Percentiles rank a stretch among this genome's conserved stretches.
Evolutionary conservation across 2,113 vertebrate genomes (phyloP).

Genomic region (Numida meleagris): DNA sequence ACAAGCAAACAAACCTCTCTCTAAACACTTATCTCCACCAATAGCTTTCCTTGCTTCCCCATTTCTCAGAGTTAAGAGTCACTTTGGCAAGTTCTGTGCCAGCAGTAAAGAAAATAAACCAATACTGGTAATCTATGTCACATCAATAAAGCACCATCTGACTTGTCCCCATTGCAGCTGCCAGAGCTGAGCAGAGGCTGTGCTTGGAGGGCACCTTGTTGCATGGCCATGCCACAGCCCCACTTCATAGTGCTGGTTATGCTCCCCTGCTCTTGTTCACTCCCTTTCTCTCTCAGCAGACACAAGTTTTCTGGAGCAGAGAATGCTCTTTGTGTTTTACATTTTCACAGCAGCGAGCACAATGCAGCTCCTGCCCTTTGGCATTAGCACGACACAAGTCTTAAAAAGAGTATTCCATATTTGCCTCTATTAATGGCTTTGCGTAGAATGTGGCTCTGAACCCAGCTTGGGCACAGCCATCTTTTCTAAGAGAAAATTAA

Average conservation of each 20-base stretch:
- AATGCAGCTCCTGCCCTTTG: constrained; percentile 18
- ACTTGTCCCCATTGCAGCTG: not conserved
- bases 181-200: not conserved
- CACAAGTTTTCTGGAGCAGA: not conserved
- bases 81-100: not conserved
- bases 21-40: not conserved
- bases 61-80: not conserved
- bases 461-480: not conserved
- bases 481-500: not conserved
- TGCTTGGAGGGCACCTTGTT: not conserved
- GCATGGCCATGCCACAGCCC: not conserved
- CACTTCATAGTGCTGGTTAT: not conserved
- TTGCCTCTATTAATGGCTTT: not conserved
- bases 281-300: not conserved
- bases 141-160: not conserved
- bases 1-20: accelerated
- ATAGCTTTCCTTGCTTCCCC: not conserved
- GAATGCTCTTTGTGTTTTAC: constrained; percentile 21
- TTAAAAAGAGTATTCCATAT: not conserved
- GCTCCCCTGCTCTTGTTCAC: not conserved
- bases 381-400: constrained; percentile 6
- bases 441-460: not conserved
- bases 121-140: not conserved
- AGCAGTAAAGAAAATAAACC: not conserved
- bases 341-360: constrained; percentile 26